A percentile compares a stretch with the other conserved stretches of the same genome.
Evolutionary conservation across 37 sponge, comb jelly and placozoan genomes (phyloP).

Genomic region (Diacarnus erythraeanus): DNA sequence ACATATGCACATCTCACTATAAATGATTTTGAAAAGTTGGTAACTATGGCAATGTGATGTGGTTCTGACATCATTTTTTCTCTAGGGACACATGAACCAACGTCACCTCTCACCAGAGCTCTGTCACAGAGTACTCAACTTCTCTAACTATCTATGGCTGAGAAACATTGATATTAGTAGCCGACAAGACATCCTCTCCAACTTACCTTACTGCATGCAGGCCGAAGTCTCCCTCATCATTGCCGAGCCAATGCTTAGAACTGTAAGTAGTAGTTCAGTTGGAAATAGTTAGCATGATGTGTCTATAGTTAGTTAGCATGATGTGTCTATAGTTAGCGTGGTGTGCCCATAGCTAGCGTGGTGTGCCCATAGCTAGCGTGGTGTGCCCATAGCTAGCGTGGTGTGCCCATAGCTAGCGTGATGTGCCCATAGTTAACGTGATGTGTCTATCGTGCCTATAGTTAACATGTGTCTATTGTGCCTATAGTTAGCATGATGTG

Average conservation of each 20-base stretch:
- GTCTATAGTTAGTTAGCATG: background rate
- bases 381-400: too few relatives aligned
- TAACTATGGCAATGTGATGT: background rate
- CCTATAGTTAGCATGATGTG: background rate
- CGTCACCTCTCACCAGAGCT: constrained; percentile 31
- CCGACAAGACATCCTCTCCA: constrained; percentile 28
- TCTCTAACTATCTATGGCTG: constrained; percentile 64
- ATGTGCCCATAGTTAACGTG: too few relatives aligned
- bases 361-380: too few relatives aligned
- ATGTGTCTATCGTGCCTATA: too few relatives aligned
- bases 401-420: too few relatives aligned
- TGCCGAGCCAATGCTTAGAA: constrained; percentile 39
- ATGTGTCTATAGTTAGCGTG: background rate
- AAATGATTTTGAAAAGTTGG: too few relatives aligned
- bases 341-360: too few relatives aligned
- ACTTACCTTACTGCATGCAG: constrained; percentile 69
- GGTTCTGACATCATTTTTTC: too few relatives aligned
- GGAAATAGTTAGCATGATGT: too few relatives aligned
- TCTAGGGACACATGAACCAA: constrained; percentile 65
- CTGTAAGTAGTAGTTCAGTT: too few relatives aligned
- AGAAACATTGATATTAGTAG: constrained; percentile 43
- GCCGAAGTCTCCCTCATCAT: constrained; percentile 59
- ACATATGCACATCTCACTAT: too few relatives aligned
- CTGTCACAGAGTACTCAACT: constrained; percentile 50
- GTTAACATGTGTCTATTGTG: too few relatives aligned